Base-by-base conservation (phyloP, 2,113 vertebrate genomes). In the Carassius gibelio region DNA sequence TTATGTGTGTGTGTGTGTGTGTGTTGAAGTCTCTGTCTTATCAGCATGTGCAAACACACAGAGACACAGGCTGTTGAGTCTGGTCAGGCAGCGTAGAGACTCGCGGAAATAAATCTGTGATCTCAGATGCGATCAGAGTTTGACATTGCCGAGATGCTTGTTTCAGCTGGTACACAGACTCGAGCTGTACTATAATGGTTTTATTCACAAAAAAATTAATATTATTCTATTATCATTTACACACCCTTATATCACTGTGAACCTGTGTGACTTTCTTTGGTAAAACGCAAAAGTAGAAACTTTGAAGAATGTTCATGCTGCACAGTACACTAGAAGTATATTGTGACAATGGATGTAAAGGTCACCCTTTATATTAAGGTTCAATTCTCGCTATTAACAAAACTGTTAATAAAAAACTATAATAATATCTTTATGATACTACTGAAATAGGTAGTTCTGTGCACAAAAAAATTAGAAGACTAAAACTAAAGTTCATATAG, bases 11-110 rank as follows among this genome's bases (percentile, higher is more conserved):
- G 50, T 84, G 50, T 84, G 42, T 21, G 69, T 83, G 78, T 84
- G 72, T 38, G 23, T 75, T 14, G 66, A 21, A 42, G 38, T 23
- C n/a, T 45, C 34, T 66, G 38, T 81, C 79, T 81, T 81, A 82
- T 82, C 80, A 14, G 66, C 68, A 5, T 66, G 59, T 26, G 59
- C 64, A 66, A 84, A 78, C 74, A 77, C 55, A 68, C 59, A 30
- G 38, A 34, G 82, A 84, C 69, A 88, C 78, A 62, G 55, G 23
- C 84, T 79, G 71, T 75, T 81, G 68, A 85, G 69, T 61, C 84
- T 59, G 62, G 14, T 68, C 61, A 64, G 45, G 75, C 83, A 77
- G 59, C 83, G 48, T 66, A 80, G 78, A 80, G 78, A 8, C 38
- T 69, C 6, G 45, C 68, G 81, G 68, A 83, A 72, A 72, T 57